Evolutionary conservation across 2,797 vertebrate genomes (phyloP), one percentile per base, ranked within the genome.

Genomic region (Centroberyx gerrardi): DNA sequence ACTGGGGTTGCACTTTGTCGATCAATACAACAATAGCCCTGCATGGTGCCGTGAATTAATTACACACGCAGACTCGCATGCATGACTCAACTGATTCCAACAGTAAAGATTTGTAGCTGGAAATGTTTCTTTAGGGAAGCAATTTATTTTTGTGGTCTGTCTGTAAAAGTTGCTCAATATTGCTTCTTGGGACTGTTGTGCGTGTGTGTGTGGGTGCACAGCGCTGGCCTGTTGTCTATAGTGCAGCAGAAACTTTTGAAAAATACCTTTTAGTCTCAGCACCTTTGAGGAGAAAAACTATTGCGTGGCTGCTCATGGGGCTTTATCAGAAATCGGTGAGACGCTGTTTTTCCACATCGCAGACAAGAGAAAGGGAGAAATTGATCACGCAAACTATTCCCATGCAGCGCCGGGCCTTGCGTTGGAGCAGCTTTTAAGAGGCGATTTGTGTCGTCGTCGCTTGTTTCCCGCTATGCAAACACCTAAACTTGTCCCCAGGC

Each of bases 391-490:
- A 42, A 81, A 81, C 60, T 72, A 71, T 78, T 74, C 83, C 79
- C 67, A 62, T 29, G n/a, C 22, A 49, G 12, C 46, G 12, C 31
- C 10, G 13, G 53, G 49, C n/a, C 42, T 68, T 44, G 51, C 31
- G 62, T 84, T 82, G 74, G 83, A 80, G 82, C 53, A 69, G 81
- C 65, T 72, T 22, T 83, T 62, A 59, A 68, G 60, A 40, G 28
- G 61, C 36, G 9, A 36, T 28, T 72, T 59, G 54, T 81, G 80
- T 75, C 70, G 74, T 70, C 74, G 83, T 61, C 82, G 78, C 74
- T 83, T 87, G 84, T 81, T 90, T 85, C 76, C 74, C 72, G 56
- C 76, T 73, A 85, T 83, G 68, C 73, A 86, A 87, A 84, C 84
- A 89, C 58, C 38, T 22, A 15, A 78, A 81, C 68, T 33, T 68